A percentile compares a stretch with the other conserved stretches of the same genome.
These are phyloP conservation scores for Lasioglossum oenotherae DNA, from an alignment of 2,888 invertebrate genomes.

Conservation along the genomic window DNA sequence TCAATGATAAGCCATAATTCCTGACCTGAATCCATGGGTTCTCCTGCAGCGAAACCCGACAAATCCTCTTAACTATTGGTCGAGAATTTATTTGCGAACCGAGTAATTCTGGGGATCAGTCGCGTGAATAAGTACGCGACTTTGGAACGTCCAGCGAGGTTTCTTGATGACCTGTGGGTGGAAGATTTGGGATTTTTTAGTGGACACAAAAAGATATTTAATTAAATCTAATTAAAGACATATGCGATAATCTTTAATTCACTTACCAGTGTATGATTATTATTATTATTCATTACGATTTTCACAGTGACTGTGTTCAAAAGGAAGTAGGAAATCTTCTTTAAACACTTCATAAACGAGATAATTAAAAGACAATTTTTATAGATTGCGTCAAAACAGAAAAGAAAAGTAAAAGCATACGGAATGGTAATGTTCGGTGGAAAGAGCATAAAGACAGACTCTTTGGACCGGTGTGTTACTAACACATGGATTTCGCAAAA, in stretches of 20 bases:
- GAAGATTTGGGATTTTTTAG: too few species aligned
- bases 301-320: too few species aligned
- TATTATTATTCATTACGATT: too few species aligned
- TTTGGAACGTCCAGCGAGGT: background rate
- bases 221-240: too few species aligned
- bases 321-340: too few species aligned
- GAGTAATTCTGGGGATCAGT: conserved; percentile 33
- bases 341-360: too few species aligned
- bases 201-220: too few species aligned
- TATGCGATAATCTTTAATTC: too few species aligned
- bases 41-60: background rate
- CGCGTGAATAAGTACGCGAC: conserved; percentile 41
- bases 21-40: conserved; percentile 28
- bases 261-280: too few species aligned
- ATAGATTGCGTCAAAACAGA: background rate
- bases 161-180: conserved; percentile 20
- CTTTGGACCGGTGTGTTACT: background rate
- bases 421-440: too few species aligned
- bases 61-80: conserved; percentile 46
- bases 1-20: conserved; percentile 47
- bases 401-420: too few species aligned
- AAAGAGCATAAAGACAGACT: background rate
- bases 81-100: conserved; percentile 35
- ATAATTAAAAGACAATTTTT: background rate
- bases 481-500: background rate